Base-by-base conservation (phyloP, 37 sponge, comb jelly and placozoan species). In the Chondrosia reniformis region DNA sequence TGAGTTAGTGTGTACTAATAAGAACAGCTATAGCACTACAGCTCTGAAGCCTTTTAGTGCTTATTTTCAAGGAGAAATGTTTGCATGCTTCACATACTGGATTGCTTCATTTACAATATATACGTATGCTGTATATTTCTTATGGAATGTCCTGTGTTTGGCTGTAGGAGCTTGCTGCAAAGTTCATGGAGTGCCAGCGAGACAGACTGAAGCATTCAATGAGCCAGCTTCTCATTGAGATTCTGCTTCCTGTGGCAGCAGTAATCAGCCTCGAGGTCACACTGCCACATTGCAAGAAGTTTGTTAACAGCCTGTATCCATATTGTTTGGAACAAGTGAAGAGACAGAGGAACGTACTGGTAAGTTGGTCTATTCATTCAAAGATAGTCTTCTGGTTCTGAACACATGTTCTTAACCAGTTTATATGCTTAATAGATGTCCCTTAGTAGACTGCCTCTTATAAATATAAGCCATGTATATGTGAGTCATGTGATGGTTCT, bases 251-350 rank as follows among this genome's bases (percentile, higher is more conserved):
- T n/a, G 97, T 96, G 12, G 91, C 91, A 12, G 82, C 86, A 39
- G 97, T 93, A 34, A 96, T 89, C 58, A 74, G 63, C 57, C 63
- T 82, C 10, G 95, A 97, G 84, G 86, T 91, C 46, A 93, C 94
- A 32, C 81, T 98, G 21, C 99, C 99, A 24, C 89, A 81, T 25
- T 77, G 84, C 43, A 89, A 87, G 86, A 91, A 92, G 79, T 87
- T 98, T 85, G 96, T 98, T 22, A 83, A 71, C 63, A 85, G 87
- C 78, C 83, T 98, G 43, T 95, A 90, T 66, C 12, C 37, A 45
- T 84, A 92, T 55, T 72, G 86, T 64, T 75, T 85, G 8, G 94
- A 95, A 54, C 81, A 91, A 34, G 85, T 89, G 22, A 94, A 84
- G 77, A 84, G 67, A 76, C 78, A 46, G 4, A 73, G 78, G 13